Evolutionary conservation across 2,797 vertebrate species (phyloP).

Genomic region (Ptychobarbus kaznakovi): DNA sequence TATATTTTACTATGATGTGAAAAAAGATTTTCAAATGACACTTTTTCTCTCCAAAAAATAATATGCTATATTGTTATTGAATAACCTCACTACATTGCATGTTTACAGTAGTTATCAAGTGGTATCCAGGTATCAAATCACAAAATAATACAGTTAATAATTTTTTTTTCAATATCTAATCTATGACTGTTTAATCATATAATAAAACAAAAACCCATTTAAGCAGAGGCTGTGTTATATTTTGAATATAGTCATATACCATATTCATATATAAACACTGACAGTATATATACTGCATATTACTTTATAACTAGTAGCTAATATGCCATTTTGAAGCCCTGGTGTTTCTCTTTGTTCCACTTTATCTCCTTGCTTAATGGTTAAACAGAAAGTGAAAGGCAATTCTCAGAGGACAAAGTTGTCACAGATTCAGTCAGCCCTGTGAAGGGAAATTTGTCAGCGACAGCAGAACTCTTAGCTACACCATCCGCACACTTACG

Average conservation of each 20-base stretch:
- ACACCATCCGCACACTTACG: constrained; percentile 14
- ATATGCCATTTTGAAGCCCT: background rate
- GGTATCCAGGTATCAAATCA: background rate
- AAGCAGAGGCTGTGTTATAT: background rate
- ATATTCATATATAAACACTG: background rate
- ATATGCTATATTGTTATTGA: background rate
- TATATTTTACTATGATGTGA: background rate
- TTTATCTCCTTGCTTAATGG: constrained; percentile 1
- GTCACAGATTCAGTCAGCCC: background rate
- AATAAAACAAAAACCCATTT: background rate
- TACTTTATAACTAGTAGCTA: background rate
- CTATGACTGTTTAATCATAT: background rate
- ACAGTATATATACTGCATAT: background rate
- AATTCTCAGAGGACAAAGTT: constrained; percentile 3
- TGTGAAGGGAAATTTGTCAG: constrained; percentile 15
- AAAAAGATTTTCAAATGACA: background rate
- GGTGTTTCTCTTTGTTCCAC: background rate
- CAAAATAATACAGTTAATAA: background rate
- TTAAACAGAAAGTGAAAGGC: constrained; percentile 34
- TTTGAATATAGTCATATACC: background rate
- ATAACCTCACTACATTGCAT: background rate
- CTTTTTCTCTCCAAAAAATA: background rate
- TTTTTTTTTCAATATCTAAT: background rate
- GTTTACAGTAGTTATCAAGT: background rate
- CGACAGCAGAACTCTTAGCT: constrained; percentile 19